Evolutionary conservation across 2,888 invertebrate genomes (phyloP), one percentile per base, ranked within the genome.

Genomic region (Eupithecia pulchellata): DNA sequence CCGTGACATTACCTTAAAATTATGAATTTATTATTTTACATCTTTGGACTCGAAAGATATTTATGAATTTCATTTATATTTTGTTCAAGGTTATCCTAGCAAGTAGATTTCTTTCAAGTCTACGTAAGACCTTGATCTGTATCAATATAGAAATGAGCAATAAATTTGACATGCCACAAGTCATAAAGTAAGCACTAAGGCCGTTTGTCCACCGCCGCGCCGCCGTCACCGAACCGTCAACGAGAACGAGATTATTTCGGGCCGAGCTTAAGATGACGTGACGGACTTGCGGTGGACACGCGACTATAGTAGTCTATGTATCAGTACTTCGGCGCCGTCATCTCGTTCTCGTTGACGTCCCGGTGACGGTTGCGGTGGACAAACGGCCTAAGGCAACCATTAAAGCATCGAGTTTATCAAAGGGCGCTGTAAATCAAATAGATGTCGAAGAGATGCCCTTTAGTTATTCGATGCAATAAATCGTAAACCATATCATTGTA

Each of bases 361-460:
- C n/a, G n/a, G n/a, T n/a, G n/a, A n/a, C n/a, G n/a, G n/a, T n/a
- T n/a, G n/a, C n/a, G n/a, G n/a, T n/a, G n/a, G n/a, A n/a, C n/a
- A n/a, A n/a, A n/a, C n/a, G n/a, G n/a, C n/a, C n/a, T n/a, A n/a
- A n/a, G 75, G 66, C 64, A 65, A 74, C 68, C 71, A 66, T 71
- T 72, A 68, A 63, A 65, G 64, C 42, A 63, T 42, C 64, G 64
- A 64, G 30, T 39, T 69, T 57, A 34, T 64, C 66, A 73, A 73
- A 64, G 68, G 68, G 67, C 55, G 64, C 58, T 66, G 60, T 77
- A 74, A 75, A 77, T 75, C 75, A 73, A 69, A 32, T 17, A 29
- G 57, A 36, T 32, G 52, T 13, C 58, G 67, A 70, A 73, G 58
- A 69, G 64, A 64, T 74, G 70, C 74, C 73, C 74, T 72, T 71